Percentiles rank a stretch among this genome's conserved stretches.
Evolutionary conservation across 2,888 invertebrate genomes (phyloP).

Genomic region (Caenorhabditis sp.): DNA sequence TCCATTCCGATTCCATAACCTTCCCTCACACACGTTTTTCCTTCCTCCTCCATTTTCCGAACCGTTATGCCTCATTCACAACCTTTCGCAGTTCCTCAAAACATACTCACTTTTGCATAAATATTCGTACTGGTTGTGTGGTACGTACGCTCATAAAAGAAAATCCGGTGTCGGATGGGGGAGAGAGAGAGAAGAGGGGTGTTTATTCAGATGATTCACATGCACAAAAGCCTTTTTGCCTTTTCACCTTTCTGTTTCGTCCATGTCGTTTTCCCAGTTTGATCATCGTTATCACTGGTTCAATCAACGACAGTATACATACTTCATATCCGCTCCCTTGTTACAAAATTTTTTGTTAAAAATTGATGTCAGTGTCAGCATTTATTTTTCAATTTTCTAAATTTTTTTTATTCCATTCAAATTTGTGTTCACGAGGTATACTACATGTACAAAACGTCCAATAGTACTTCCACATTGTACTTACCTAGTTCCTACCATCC

Average conservation of each 20-base stretch:
- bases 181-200: conserved; percentile 27
- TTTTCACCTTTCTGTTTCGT: conserved; percentile 36
- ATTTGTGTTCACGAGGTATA: no score
- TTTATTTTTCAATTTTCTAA: no score
- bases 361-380: no score
- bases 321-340: conserved; percentile 14
- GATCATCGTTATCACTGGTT: background rate
- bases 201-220: conserved; percentile 62
- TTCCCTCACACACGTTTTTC: conserved; percentile 7
- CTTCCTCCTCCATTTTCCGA: background rate
- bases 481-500: background rate
- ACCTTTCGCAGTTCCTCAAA: background rate
- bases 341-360: background rate
- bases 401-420: no score
- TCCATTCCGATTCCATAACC: conserved; percentile 8
- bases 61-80: conserved; percentile 1
- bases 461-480: no score
- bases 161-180: no score
- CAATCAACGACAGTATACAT: background rate
- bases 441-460: no score
- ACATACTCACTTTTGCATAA: conserved; percentile 8
- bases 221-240: conserved; percentile 45
- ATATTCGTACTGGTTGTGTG: conserved; percentile 30
- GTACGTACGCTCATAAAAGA: no score
- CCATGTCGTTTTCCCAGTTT: conserved; percentile 40